A percentile compares a stretch with the other conserved stretches of the same genome.
Conservation (phyloP, 2,888 invertebrate species). For the Sturmia bella region DNA sequence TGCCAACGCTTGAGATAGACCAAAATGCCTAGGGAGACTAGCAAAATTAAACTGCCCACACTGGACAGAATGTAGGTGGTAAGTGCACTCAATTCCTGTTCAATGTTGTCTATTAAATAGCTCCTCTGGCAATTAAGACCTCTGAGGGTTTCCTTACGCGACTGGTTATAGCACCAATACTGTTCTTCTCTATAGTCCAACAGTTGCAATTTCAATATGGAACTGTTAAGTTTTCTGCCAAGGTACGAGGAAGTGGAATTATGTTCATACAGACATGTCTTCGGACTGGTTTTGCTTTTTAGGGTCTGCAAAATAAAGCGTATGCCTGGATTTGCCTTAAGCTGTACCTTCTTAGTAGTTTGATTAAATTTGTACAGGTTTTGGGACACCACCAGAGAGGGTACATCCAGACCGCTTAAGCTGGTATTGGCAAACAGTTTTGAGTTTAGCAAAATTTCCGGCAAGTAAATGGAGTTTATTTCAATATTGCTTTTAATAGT, state of each 20-base stretch:
- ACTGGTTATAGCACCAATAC: conserved; percentile 81
- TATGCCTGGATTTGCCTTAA: conserved; percentile 51
- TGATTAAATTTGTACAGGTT: conserved; percentile 14
- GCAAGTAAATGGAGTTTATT: background rate
- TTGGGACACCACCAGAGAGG: conserved; percentile 23
- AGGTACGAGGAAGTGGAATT: background rate
- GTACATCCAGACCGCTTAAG: conserved; percentile 9
- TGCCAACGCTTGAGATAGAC: conserved; percentile 83
- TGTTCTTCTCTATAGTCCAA: conserved; percentile 79
- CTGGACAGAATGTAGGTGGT: conserved; percentile 72
- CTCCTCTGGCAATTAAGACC: conserved; percentile 73
- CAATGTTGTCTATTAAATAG: conserved; percentile 56
- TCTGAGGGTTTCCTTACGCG: conserved; percentile 75
- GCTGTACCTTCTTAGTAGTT: background rate
- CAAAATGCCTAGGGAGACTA: conserved; percentile 73
- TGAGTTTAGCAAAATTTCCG: background rate
- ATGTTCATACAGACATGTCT: background rate
- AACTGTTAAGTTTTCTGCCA: conserved; percentile 61
- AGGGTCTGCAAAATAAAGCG: conserved; percentile 64
- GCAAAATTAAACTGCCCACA: conserved; percentile 71
- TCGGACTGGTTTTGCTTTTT: background rate
- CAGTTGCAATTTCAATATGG: conserved; percentile 77
- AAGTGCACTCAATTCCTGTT: conserved; percentile 70
- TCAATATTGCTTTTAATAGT: background rate
- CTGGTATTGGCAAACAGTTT: conserved; percentile 13